Conservation (phyloP, 2,888 invertebrate species). For the Pollenia griseotomentosa region DNA sequence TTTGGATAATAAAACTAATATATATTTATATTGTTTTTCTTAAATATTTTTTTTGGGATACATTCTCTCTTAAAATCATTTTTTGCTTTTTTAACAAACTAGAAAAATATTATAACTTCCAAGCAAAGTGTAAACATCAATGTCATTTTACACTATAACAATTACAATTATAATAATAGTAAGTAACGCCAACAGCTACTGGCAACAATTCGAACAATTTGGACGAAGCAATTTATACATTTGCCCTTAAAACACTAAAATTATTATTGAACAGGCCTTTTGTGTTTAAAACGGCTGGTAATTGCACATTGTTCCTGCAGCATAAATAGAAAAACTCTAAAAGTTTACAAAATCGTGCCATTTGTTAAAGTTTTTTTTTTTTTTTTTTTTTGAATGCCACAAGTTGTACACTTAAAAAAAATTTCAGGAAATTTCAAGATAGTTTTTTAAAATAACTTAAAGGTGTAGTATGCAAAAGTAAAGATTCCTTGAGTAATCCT, state of each 20-base stretch:
- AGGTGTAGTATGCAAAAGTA: no score
- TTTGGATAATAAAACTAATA: no score
- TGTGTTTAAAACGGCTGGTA: slow-evolving; percentile 20
- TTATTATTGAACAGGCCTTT: slow-evolving; percentile 52
- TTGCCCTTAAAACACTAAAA: slow-evolving; percentile 51
- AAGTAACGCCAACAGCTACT: slow-evolving; percentile 49
- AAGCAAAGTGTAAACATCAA: slow-evolving; percentile 53
- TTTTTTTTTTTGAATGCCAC: background rate
- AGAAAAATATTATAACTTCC: slow-evolving; percentile 1
- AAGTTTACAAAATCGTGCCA: slow-evolving; percentile 18
- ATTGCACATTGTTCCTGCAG: slow-evolving; percentile 2
- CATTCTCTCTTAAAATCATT: slow-evolving; percentile 4
- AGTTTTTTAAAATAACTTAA: no score
- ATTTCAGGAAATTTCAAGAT: no score
- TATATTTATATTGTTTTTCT: no score
- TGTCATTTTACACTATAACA: slow-evolving; percentile 51
- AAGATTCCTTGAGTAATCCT: no score
- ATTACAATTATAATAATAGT: slow-evolving; percentile 50
- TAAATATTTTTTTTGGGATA: background rate
- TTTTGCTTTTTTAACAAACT: background rate
- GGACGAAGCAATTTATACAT: slow-evolving; percentile 25
- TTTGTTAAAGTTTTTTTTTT: slow-evolving; percentile 13
- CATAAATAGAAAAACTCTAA: slow-evolving; percentile 8
- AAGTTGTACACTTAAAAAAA: slow-evolving; percentile 2
- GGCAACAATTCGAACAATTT: slow-evolving; percentile 33